phyloP scores from a whole-genome alignment of 2,888 invertebrate species.

The Xestia c-nigrum region DNA sequence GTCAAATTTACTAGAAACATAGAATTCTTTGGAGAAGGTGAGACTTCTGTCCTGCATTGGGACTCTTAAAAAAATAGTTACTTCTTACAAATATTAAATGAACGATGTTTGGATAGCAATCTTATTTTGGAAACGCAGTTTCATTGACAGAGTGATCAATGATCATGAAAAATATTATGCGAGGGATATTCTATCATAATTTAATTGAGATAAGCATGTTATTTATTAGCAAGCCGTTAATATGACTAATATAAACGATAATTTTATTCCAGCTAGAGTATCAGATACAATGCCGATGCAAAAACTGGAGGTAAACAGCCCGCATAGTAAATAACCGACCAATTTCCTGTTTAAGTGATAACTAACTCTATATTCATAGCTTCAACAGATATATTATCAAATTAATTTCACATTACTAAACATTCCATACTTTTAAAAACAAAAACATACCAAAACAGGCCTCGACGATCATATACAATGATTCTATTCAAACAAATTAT shows the following conservation, averaged over 20 bases:
- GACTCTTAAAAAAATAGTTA: background rate
- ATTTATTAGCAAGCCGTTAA: slow-evolving; percentile 22
- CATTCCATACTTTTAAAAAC: slow-evolving; percentile 14
- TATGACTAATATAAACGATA: slow-evolving; percentile 39
- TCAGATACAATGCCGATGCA: slow-evolving; percentile 16
- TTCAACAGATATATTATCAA: slow-evolving; percentile 24
- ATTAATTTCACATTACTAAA: slow-evolving; percentile 10
- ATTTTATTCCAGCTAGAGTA: slow-evolving; percentile 25
- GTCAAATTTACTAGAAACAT: background rate
- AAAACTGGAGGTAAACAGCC: slow-evolving; percentile 33
- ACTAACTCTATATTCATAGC: background rate
- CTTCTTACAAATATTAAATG: background rate
- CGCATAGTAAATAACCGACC: slow-evolving; percentile 38
- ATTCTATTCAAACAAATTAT: slow-evolving; percentile 61
- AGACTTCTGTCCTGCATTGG: background rate
- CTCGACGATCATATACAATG: slow-evolving; percentile 45
- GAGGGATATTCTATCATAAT: slow-evolving; percentile 21
- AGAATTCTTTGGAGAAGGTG: background rate
- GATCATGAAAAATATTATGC: background rate
- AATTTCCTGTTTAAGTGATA: slow-evolving; percentile 35
- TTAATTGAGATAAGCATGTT: slow-evolving; percentile 25
- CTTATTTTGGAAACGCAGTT: background rate
- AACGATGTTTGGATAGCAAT: background rate
- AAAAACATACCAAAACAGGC: slow-evolving; percentile 19
- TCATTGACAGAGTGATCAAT: background rate